Evolutionary conservation across 2,888 invertebrate species (phyloP).

Genomic region (Leptopilina drosophilae): DNA sequence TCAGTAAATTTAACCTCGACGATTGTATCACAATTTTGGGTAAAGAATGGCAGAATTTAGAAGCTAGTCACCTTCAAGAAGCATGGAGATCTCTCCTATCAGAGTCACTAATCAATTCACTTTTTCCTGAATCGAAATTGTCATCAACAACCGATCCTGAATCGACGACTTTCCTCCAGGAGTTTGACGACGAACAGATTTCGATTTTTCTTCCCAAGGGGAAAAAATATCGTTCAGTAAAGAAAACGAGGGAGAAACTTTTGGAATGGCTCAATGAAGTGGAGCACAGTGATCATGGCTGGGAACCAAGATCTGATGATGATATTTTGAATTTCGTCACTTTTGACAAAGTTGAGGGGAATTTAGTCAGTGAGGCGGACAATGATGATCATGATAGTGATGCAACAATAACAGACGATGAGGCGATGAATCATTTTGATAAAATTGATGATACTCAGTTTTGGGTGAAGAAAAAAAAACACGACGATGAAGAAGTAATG

Average conservation of each 20-base stretch:
- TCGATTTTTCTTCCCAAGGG: background rate
- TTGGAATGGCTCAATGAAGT: background rate
- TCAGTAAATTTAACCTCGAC: background rate
- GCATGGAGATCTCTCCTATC: background rate
- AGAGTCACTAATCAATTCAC: background rate
- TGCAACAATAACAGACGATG: no score
- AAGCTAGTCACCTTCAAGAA: background rate
- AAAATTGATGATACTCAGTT: no score
- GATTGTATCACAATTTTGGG: background rate
- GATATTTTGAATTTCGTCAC: background rate
- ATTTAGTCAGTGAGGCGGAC: no score
- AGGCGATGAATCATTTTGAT: no score
- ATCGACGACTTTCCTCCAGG: background rate
- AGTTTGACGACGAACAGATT: background rate
- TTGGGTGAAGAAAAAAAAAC: no score
- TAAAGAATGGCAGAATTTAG: background rate
- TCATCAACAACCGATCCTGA: background rate
- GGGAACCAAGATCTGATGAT: background rate
- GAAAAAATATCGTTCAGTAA: background rate
- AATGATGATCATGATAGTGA: no score
- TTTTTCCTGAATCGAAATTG: background rate
- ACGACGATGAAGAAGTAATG: no score
- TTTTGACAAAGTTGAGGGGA: no score
- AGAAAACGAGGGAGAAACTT: background rate
- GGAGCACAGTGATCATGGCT: background rate